Percentiles rank a stretch among this genome's conserved stretches.
Evolutionary conservation across 53 echinoderm and acorn worm species (phyloP).

Genomic region (Crossaster papposus): DNA sequence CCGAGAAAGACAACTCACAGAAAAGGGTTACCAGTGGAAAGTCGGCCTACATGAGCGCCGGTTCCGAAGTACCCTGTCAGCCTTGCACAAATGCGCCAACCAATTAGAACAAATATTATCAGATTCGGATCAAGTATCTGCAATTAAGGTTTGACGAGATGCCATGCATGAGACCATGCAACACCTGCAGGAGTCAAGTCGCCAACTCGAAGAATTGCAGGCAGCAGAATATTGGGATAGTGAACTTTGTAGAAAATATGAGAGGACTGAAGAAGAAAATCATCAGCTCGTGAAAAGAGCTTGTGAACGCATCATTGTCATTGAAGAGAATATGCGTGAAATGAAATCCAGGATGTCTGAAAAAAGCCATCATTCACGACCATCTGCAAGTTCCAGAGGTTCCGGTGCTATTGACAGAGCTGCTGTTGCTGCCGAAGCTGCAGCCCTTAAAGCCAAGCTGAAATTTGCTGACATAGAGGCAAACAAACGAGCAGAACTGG

Average conservation of each 20-base stretch:
- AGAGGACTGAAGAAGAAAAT: constrained; percentile 1
- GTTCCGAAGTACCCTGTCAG: neutral
- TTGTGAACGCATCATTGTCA: neutral
- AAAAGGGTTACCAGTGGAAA: neutral
- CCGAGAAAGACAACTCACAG: constrained; percentile 9
- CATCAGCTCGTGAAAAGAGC: neutral
- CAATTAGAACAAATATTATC: neutral
- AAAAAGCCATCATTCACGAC: neutral
- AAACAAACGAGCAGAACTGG: constrained; percentile 34
- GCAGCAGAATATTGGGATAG: neutral
- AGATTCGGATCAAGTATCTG: neutral
- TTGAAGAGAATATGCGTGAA: neutral
- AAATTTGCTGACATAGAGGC: constrained; percentile 15
- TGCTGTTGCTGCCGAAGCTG: constrained; percentile 28
- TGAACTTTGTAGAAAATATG: neutral
- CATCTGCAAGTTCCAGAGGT: neutral
- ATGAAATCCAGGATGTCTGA: neutral
- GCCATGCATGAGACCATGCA: neutral
- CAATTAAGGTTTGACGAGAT: constrained; percentile 2
- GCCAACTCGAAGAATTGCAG: neutral
- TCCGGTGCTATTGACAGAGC: constrained; percentile 1
- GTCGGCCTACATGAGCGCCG: neutral
- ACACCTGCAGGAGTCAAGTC: neutral
- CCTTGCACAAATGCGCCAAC: constrained; percentile 28
- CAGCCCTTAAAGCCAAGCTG: constrained; percentile 31